Evolutionary conservation across 2,797 vertebrate genomes (phyloP).

Genomic region (Phataginus tetradactyla): DNA sequence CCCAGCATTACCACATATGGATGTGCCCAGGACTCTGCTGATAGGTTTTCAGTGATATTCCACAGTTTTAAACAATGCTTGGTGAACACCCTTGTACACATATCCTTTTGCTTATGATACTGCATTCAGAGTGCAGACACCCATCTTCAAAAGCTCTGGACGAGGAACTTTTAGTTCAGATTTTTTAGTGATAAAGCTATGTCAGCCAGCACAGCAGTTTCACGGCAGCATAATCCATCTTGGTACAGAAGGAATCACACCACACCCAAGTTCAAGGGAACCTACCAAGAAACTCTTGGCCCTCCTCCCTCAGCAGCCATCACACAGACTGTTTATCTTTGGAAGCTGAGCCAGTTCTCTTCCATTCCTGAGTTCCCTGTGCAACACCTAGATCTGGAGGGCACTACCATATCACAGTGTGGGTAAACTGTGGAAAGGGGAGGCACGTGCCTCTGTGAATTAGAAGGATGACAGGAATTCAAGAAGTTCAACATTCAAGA

Average conservation of each 20-base stretch:
- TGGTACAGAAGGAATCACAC: not conserved
- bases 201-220: not conserved
- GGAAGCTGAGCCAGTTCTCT: constrained; percentile 10
- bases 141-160: not conserved
- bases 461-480: not conserved
- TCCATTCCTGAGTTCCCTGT: not conserved
- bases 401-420: not conserved
- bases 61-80: not conserved
- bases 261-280: constrained; percentile 9
- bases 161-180: not conserved
- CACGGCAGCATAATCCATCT: constrained; percentile 36
- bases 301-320: not conserved
- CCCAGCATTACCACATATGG: not conserved
- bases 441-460: not conserved
- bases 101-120: not conserved
- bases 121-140: not conserved
- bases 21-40: not conserved
- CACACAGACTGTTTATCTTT: not conserved
- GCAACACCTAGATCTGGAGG: not conserved
- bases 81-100: not conserved
- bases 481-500: not conserved
- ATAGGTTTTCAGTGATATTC: not conserved
- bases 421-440: not conserved
- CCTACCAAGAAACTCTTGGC: not conserved
- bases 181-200: constrained; percentile 41